phyloP scores from a whole-genome alignment of 2,888 invertebrate genomes.

The Augochlorella aurata region DNA sequence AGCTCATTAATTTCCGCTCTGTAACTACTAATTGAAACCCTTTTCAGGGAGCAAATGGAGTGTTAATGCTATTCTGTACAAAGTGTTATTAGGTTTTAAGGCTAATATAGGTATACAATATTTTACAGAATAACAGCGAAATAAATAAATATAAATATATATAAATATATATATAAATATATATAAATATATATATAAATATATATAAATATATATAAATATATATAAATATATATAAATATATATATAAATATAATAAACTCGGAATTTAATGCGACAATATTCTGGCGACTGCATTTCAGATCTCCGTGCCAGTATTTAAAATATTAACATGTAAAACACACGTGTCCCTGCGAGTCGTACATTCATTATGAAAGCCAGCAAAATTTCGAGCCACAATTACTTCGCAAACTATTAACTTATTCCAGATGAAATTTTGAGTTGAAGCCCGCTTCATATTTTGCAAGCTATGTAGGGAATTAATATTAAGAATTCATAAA shows the following conservation, averaged over 20 bases:
- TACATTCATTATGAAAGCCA: background rate
- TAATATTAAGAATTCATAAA: background rate
- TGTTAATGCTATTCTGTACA: conserved; percentile 49
- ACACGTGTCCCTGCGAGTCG: background rate
- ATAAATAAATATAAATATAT: no score
- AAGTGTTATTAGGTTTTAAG: conserved; percentile 46
- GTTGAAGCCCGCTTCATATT: background rate
- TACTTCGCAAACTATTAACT: background rate
- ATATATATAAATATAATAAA: background rate
- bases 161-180: background rate
- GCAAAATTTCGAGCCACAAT: background rate
- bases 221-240: no score
- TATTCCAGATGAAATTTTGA: background rate
- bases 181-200: background rate
- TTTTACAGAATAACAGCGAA: background rate
- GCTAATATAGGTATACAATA: conserved; percentile 25
- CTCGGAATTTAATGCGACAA: background rate
- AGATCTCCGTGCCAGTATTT: background rate
- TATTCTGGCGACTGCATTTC: background rate
- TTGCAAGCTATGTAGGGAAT: background rate
- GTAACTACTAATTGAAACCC: conserved; percentile 49
- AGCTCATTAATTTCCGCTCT: conserved; percentile 58
- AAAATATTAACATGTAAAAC: background rate
- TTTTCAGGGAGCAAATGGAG: conserved; percentile 43
- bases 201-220: background rate